Evolutionary conservation across 2,797 vertebrate genomes (phyloP).

Genomic region (Apogon talboti): DNA sequence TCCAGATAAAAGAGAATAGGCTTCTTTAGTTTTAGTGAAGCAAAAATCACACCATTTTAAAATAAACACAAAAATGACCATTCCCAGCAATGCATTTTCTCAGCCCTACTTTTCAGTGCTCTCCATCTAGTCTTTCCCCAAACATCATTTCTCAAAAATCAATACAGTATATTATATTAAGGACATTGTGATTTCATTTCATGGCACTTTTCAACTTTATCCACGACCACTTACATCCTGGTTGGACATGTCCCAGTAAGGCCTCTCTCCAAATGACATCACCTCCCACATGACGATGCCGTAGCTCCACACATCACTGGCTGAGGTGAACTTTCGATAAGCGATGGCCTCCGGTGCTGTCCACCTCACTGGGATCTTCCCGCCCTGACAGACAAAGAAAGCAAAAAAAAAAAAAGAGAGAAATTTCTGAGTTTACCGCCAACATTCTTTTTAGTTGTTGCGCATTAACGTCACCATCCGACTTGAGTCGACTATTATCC

Average conservation of each 20-base stretch:
- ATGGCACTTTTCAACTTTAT: not conserved
- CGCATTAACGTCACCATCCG: not conserved
- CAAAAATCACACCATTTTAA: no score
- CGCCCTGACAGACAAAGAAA: constrained; percentile 83
- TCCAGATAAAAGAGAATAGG: no score
- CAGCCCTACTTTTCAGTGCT: not conserved
- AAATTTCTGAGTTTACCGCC: not conserved
- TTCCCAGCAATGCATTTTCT: no score
- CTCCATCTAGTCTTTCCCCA: not conserved
- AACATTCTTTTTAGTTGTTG: constrained; percentile 6
- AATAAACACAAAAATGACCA: no score
- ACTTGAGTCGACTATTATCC: not conserved
- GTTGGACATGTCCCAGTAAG: constrained; percentile 99
- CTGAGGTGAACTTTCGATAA: constrained; percentile 98
- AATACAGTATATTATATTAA: not conserved
- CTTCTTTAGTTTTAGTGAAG: no score
- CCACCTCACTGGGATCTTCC: constrained; percentile 98
- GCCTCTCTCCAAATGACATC: constrained; percentile 98
- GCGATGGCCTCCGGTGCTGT: constrained; percentile 97
- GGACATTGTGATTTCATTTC: not conserved
- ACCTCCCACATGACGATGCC: constrained; percentile 99
- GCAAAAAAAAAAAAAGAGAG: not conserved
- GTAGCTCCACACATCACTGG: constrained; percentile 98
- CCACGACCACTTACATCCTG: constrained; percentile 89
- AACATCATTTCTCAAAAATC: constrained; percentile 3